Evolutionary conservation across 2,888 invertebrate genomes (phyloP).

Genomic region (Yponomeuta cagnagella): DNA sequence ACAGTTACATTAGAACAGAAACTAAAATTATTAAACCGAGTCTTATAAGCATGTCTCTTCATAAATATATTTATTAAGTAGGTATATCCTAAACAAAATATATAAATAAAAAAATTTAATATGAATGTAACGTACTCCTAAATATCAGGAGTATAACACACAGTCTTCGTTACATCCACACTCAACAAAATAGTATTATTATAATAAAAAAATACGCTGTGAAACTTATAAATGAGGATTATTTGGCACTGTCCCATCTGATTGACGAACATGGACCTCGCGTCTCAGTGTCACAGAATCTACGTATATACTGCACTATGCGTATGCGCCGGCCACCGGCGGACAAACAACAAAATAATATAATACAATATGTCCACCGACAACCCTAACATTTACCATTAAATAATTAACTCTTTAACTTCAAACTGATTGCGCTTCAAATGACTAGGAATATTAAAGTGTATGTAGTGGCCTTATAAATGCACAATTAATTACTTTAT

Average conservation of each 20-base stretch:
- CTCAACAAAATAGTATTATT: conserved; percentile 48
- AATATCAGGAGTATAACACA: conserved; percentile 75
- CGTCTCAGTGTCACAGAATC: conserved; percentile 38
- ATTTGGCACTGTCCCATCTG: conserved; percentile 74
- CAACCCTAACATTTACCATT: conserved; percentile 37
- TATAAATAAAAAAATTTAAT: conserved; percentile 46
- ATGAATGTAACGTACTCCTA: conserved; percentile 75
- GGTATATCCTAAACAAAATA: conserved; percentile 66
- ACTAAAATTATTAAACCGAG: conserved; percentile 49
- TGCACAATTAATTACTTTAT: conserved; percentile 42
- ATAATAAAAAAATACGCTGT: conserved; percentile 43
- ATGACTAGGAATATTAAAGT: conserved; percentile 74
- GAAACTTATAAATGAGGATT: conserved; percentile 64
- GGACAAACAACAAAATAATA: conserved; percentile 49
- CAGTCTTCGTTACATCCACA: conserved; percentile 70
- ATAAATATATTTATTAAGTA: conserved; percentile 52
- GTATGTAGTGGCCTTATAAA: conserved; percentile 64
- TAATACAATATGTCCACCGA: conserved; percentile 55
- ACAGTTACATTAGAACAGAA: conserved; percentile 21
- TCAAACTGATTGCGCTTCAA: conserved; percentile 72
- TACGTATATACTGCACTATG: conserved; percentile 3
- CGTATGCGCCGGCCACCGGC: conserved; percentile 22
- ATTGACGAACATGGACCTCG: conserved; percentile 41
- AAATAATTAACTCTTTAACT: conserved; percentile 64
- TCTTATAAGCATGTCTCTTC: conserved; percentile 58